Conservation (phyloP, 2,113 vertebrate species). For the Chamaea fasciata region DNA sequence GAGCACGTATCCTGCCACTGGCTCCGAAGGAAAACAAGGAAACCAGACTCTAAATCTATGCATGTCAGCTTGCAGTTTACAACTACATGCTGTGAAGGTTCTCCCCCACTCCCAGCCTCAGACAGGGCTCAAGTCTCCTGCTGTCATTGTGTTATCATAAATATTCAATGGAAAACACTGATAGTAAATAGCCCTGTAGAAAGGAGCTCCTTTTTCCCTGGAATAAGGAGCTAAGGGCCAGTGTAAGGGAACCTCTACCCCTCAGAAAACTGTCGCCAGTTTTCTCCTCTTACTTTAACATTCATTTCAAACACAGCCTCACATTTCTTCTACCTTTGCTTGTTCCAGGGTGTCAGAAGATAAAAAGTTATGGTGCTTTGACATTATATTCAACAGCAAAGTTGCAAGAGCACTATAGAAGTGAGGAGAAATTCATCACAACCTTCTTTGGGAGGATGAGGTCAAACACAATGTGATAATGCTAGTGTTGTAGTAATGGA, state of each 20-base stretch:
- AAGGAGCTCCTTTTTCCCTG: neutral
- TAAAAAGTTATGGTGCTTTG: neutral
- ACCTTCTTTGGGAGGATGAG: neutral
- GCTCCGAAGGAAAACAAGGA: neutral
- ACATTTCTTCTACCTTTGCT: neutral
- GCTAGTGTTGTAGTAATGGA: neutral
- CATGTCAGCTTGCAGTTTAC: neutral
- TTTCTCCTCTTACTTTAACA: neutral
- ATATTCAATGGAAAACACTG: neutral
- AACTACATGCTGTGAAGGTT: neutral
- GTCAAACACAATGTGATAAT: neutral
- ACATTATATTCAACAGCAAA: neutral
- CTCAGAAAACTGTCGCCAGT: neutral
- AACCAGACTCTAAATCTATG: neutral
- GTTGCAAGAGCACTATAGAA: neutral
- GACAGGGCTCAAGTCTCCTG: neutral
- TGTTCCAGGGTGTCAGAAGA: neutral
- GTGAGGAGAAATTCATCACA: neutral
- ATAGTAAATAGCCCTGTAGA: neutral
- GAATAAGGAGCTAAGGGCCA: neutral
- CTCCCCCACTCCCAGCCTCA: neutral
- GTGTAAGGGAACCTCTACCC: neutral
- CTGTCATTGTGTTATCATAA: neutral
- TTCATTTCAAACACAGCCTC: neutral
- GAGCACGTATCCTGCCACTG: neutral